A percentile compares a stretch with the other conserved stretches of the same genome.
These are phyloP conservation scores for Alfaro cultratus DNA, from an alignment of 2,797 vertebrate genomes.

Conservation along the genomic window DNA sequence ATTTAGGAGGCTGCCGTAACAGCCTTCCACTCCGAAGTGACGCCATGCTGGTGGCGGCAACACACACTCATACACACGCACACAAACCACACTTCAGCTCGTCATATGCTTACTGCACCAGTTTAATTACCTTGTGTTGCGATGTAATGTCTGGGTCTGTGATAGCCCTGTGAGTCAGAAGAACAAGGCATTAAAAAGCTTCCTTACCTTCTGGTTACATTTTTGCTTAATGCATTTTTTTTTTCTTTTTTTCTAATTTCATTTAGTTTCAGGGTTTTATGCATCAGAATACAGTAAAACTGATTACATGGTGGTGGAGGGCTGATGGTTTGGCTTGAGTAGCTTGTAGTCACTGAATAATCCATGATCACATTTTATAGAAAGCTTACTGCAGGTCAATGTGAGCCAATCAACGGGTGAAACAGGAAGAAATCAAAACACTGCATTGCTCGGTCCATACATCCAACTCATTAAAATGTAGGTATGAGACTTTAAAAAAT, in stretches of 20 bases:
- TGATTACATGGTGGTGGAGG: background rate
- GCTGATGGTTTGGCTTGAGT: background rate
- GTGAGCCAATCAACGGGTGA: background rate
- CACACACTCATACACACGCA: constrained; percentile 23
- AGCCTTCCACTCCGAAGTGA: constrained; percentile 51
- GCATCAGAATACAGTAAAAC: background rate
- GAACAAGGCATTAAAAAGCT: constrained; percentile 18
- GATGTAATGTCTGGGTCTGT: constrained; percentile 95
- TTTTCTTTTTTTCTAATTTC: background rate
- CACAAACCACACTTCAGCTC: constrained; percentile 1
- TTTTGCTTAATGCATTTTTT: background rate
- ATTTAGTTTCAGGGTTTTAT: background rate
- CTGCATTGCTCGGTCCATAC: background rate
- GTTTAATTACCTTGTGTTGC: constrained; percentile 94
- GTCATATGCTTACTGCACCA: constrained; percentile 36
- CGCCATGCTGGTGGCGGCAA: constrained; percentile 50
- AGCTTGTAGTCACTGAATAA: background rate
- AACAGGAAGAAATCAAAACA: background rate
- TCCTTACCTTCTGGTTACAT: background rate
- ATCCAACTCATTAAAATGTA: background rate
- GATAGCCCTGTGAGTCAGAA: constrained; percentile 87
- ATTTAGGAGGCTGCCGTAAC: constrained; percentile 73
- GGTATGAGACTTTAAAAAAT: background rate
- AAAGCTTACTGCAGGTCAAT: background rate
- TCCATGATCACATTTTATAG: background rate